phyloP scores from a whole-genome alignment of 2,888 invertebrate genomes.

The Leucoptera coffeella region DNA sequence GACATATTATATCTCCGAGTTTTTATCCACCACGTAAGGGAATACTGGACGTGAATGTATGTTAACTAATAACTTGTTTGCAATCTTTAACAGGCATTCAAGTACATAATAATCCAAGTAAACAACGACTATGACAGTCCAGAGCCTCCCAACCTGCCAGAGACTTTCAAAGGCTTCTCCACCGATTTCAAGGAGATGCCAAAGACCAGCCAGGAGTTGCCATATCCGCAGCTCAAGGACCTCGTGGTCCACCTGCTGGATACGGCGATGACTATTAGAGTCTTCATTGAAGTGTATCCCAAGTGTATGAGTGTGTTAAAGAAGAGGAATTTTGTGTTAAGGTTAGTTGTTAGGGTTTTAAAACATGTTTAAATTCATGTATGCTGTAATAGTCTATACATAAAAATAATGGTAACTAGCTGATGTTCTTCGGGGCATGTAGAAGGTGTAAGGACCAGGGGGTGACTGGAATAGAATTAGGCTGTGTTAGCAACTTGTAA shows the following conservation, averaged over 20 bases:
- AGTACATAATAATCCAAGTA: constrained; percentile 44
- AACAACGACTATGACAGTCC: constrained; percentile 36
- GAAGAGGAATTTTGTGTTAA: constrained; percentile 52
- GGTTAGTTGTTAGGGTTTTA: no score
- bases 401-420: no score
- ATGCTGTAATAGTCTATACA: no score
- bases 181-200: constrained; percentile 24
- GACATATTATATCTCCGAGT: no score
- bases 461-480: no score
- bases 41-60: no score
- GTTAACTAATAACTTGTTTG: not conserved
- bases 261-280: constrained; percentile 59
- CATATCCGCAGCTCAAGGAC: constrained; percentile 53
- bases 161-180: constrained; percentile 37
- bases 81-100: constrained; percentile 26
- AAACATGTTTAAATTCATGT: no score
- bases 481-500: no score
- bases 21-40: no score
- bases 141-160: constrained; percentile 37
- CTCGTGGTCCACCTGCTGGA: constrained; percentile 64
- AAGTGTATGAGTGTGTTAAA: constrained; percentile 44
- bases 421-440: no score
- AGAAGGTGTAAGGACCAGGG: no score
- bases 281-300: constrained; percentile 64
- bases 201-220: constrained; percentile 17